Evolutionary conservation across 2,888 invertebrate species (phyloP).

Genomic region (Drosophila helvetica): DNA sequence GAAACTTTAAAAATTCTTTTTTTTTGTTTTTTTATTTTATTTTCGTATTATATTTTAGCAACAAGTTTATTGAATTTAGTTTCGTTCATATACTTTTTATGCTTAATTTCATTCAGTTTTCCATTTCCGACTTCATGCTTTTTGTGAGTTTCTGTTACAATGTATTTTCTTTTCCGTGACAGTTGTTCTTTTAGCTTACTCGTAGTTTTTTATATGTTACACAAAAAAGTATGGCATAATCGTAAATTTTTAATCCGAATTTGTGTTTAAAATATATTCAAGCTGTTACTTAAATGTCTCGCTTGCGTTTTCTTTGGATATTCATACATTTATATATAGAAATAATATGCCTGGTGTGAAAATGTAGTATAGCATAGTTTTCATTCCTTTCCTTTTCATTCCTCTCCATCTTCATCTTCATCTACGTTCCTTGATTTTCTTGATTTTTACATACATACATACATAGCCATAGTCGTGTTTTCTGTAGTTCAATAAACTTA

Average conservation of each 20-base stretch:
- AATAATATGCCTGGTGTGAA: conserved; percentile 62
- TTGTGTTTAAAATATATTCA: conserved; percentile 71
- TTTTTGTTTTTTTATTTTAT: not conserved
- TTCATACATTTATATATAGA: conserved; percentile 50
- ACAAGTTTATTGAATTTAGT: conserved; percentile 82
- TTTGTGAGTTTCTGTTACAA: conserved; percentile 79
- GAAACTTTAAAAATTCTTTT: not conserved
- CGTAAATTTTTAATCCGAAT: conserved; percentile 68
- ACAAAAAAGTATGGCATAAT: conserved; percentile 77
- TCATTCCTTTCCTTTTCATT: conserved; percentile 12
- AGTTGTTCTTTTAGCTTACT: conserved; percentile 50
- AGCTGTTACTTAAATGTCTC: conserved; percentile 66
- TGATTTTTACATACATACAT: conserved; percentile 42
- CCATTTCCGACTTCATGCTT: conserved; percentile 54
- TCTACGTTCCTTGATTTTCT: conserved; percentile 22
- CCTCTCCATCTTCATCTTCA: conserved; percentile 2
- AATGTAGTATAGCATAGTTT: conserved; percentile 46
- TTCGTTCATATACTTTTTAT: conserved; percentile 73
- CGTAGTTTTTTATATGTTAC: conserved; percentile 65
- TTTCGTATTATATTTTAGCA: conserved; percentile 76
- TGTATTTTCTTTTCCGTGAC: conserved; percentile 55
- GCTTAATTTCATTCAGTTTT: conserved; percentile 60
- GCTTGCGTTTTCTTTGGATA: conserved; percentile 61
- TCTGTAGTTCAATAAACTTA: conserved; percentile 67
- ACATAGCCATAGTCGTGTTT: conserved; percentile 56